Conservation (phyloP, 2,888 invertebrate species). For the Mythimna vitellina region DNA sequence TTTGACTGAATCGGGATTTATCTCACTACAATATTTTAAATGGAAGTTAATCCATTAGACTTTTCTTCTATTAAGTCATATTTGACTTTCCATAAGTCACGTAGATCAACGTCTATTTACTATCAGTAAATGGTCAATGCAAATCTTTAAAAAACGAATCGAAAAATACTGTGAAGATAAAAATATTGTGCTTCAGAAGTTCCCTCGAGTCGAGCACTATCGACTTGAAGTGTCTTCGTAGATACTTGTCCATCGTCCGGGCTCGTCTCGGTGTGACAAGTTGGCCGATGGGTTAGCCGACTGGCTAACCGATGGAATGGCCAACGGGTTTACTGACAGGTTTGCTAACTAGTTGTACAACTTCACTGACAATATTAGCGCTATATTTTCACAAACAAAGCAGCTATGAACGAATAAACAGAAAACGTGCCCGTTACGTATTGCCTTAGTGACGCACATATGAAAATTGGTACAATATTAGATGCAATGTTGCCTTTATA, state of each 20-base stretch:
- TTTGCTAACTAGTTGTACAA: slow-evolving; percentile 27
- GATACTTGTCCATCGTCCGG: slow-evolving; percentile 55
- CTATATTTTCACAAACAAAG: slow-evolving; percentile 50
- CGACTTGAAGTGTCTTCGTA: slow-evolving; percentile 67
- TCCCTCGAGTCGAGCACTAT: slow-evolving; percentile 72
- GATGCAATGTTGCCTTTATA: slow-evolving; percentile 54
- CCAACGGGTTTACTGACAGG: slow-evolving; percentile 15
- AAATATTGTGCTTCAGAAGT: slow-evolving; percentile 71
- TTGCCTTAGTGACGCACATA: slow-evolving; percentile 42
- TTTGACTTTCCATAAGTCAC: background rate
- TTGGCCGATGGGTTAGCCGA: slow-evolving; percentile 13
- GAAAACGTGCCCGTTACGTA: slow-evolving; percentile 55
- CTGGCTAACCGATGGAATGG: slow-evolving; percentile 5
- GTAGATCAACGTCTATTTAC: background rate
- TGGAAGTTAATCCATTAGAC: background rate
- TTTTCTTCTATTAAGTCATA: background rate
- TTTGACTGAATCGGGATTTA: background rate
- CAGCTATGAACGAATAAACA: slow-evolving; percentile 50
- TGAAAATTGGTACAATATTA: slow-evolving; percentile 57
- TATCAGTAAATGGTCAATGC: slow-evolving; percentile 26
- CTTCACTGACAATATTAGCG: slow-evolving; percentile 31
- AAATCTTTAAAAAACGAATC: slow-evolving; percentile 47
- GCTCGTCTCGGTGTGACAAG: slow-evolving; percentile 41
- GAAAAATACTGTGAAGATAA: slow-evolving; percentile 63
- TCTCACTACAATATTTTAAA: background rate